Base-by-base conservation (phyloP, 2,888 invertebrate genomes). In the Netelia inedita region DNA sequence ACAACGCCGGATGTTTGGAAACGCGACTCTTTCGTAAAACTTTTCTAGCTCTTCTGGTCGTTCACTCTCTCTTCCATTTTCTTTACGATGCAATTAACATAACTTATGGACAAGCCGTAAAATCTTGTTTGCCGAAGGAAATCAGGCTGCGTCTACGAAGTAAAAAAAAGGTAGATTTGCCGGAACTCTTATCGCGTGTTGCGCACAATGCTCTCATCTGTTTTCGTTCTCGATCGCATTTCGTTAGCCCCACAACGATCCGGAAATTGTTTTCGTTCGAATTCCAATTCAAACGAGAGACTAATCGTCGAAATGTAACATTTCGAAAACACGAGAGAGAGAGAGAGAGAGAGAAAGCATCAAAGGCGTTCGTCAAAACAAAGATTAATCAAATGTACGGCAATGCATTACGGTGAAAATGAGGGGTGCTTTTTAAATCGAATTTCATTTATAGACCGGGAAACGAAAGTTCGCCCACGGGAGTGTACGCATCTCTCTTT, bases 321-420 rank as follows among this genome's bases (percentile, higher is more conserved):
- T 76, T 85, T 86, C 59, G 85, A 75, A 87, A 88, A 85, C 84
- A 86, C 82, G 35, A 63, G 63, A 28, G 21, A 35, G 35, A 35
- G 35, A 35, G 35, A 35, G 5, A 35, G 35, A 35, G 6, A 35
- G 35, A 5, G 23, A 23, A 23, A 23, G 59, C 21, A 19, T 9
- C 35, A 43, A 28, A 61, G 16, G 19, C 46, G 14, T 35, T 9
- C 14, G 11, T 35, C 8, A 73, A 73, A 61, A 10, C 61, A 61
- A 61, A 73, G 41, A 57, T 71, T 71, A 71, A 41, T 57, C 57
- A 50, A 23, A n/a, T 53, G 14, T 11, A 9, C 28, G 23, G 6
- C 14, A 21, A 14, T 28, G 19, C 28, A 28, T 71, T 14, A 46
- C 11, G 14, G 14, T 10, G 14, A 14, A 46, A 46, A 46, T 46